Evolutionary conservation across 2,113 vertebrate genomes (phyloP).

Genomic region (Caloenas nicobarica): DNA sequence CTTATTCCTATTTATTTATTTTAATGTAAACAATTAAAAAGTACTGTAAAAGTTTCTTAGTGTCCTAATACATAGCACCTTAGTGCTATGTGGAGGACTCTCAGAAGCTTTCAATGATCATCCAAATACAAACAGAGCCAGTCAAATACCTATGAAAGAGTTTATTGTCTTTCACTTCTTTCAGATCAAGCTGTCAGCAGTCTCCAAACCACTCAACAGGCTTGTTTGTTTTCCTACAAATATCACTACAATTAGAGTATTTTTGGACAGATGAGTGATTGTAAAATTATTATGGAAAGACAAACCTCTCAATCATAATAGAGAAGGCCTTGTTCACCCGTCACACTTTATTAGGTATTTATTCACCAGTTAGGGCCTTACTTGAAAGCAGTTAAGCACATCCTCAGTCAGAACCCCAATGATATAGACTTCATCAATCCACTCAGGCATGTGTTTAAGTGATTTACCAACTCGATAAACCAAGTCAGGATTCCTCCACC

Average conservation of each 20-base stretch:
- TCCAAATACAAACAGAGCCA: background rate
- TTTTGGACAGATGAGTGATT: background rate
- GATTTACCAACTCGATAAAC: background rate
- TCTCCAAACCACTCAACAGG: background rate
- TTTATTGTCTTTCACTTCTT: background rate
- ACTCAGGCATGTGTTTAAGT: background rate
- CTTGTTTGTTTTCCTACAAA: background rate
- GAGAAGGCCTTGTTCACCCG: background rate
- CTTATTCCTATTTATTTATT: background rate
- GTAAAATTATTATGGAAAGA: background rate
- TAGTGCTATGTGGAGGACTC: background rate
- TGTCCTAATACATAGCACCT: background rate
- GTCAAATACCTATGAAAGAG: background rate
- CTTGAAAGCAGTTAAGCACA: background rate
- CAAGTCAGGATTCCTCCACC: background rate
- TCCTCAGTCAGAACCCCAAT: background rate
- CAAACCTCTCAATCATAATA: background rate
- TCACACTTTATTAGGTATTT: background rate
- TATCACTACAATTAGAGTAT: background rate
- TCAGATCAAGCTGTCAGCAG: too few species aligned
- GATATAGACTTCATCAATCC: background rate
- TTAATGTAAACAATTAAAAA: background rate
- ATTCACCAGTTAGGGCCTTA: background rate
- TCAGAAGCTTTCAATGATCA: background rate
- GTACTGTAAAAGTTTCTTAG: background rate